Conservation (phyloP, 2,888 invertebrate genomes). For the Zhuqinia jingwanae region DNA sequence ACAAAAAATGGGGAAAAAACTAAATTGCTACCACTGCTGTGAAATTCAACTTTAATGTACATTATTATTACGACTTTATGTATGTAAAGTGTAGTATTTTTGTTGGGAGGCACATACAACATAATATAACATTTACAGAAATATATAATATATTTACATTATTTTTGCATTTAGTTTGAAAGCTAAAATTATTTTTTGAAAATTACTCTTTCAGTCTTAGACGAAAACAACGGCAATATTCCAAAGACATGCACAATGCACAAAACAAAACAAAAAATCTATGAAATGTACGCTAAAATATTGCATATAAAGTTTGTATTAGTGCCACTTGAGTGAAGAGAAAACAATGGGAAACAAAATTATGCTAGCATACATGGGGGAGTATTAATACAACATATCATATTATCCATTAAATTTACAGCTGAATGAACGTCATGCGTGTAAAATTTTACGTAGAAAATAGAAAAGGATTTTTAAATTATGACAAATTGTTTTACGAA, state of each 20-base stretch:
- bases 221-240: background rate
- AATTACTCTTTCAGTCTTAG: constrained; percentile 57
- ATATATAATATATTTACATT: too few relatives aligned
- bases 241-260: background rate
- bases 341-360: background rate
- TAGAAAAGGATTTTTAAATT: background rate
- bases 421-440: background rate
- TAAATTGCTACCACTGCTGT: background rate
- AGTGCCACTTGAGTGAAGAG: background rate
- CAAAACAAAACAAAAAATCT: background rate
- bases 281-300: background rate
- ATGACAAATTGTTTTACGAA: background rate
- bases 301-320: background rate
- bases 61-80: background rate
- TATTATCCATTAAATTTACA: constrained; percentile 45
- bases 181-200: constrained; percentile 44
- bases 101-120: background rate
- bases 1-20: background rate
- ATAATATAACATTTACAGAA: too few relatives aligned
- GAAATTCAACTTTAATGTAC: constrained; percentile 5
- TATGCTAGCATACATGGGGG: too few relatives aligned
- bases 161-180: background rate
- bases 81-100: background rate
- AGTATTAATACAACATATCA: too few relatives aligned
- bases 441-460: constrained; percentile 2